Percentiles rank a stretch among this genome's conserved stretches.
Conservation (phyloP, 2,797 vertebrate genomes). For the Anabas testudineus region DNA sequence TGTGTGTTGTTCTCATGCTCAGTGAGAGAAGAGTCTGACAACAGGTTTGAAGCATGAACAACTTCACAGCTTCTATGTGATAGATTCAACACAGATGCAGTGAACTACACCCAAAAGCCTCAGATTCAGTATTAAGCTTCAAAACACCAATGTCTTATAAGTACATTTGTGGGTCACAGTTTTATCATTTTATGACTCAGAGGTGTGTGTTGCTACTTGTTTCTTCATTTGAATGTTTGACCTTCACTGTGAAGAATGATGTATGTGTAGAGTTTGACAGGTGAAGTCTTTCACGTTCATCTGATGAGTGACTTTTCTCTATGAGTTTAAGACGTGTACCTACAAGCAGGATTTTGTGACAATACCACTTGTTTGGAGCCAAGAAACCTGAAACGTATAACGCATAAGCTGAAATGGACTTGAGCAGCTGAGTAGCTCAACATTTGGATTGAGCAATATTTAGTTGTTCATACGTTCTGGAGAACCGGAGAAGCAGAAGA, state of each 20-base stretch:
- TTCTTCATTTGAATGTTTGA: not conserved
- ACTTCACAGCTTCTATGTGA: constrained; percentile 39
- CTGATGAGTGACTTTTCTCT: not conserved
- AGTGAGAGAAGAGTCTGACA: constrained; percentile 51
- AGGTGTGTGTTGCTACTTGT: not conserved
- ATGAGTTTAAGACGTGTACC: not conserved
- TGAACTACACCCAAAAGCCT: constrained; percentile 11
- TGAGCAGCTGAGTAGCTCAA: not conserved
- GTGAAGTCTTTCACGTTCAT: not conserved
- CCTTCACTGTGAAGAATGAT: not conserved
- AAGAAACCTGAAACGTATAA: not conserved
- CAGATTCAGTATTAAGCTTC: constrained; percentile 5
- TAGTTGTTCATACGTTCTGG: not conserved
- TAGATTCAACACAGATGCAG: constrained; percentile 30
- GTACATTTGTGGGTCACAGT: too few species aligned
- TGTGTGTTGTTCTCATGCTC: constrained; percentile 68
- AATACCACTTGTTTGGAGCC: not conserved
- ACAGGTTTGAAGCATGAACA: constrained; percentile 59
- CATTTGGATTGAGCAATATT: not conserved
- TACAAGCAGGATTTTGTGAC: not conserved
- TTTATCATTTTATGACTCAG: too few species aligned
- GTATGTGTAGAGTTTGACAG: not conserved
- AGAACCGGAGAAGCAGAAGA: not conserved
- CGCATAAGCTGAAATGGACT: not conserved
- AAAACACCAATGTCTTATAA: not conserved